These are phyloP conservation scores for Pedetes capensis DNA, from an alignment of 2,113 vertebrate species.

Conservation along the genomic window DNA sequence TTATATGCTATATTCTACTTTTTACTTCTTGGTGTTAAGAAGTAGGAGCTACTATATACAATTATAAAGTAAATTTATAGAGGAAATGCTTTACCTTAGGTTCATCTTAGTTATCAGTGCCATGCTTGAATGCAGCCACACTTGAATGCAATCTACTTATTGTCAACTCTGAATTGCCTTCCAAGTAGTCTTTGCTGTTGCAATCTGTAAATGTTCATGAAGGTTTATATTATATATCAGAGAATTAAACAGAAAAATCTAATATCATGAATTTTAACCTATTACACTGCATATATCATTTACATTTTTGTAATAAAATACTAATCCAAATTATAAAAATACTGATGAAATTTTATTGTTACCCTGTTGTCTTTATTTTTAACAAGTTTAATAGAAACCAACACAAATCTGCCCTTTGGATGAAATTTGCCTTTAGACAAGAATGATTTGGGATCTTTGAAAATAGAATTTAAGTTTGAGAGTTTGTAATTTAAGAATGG, in stretches of 20 bases:
- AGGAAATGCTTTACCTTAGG: neutral
- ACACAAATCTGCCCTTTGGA: neutral
- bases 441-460: neutral
- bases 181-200: neutral
- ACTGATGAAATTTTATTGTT: neutral
- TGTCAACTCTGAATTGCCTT: neutral
- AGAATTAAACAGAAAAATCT: too few relatives aligned
- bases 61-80: neutral
- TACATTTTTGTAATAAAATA: neutral
- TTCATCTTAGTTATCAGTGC: neutral
- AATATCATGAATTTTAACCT: neutral
- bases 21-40: neutral
- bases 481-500: neutral
- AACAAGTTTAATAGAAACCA: neutral
- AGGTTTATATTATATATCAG: neutral
- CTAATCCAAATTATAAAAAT: neutral
- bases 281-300: neutral
- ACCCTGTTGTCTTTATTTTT: neutral
- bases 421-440: neutral
- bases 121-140: neutral
- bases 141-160: neutral
- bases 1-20: neutral
- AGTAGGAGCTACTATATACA: neutral
- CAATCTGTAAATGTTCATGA: neutral
- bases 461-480: constrained; percentile 7